These are phyloP conservation scores for Drosophila bocqueti DNA, from an alignment of 1,140 invertebrate genomes.

Conservation along the genomic window DNA sequence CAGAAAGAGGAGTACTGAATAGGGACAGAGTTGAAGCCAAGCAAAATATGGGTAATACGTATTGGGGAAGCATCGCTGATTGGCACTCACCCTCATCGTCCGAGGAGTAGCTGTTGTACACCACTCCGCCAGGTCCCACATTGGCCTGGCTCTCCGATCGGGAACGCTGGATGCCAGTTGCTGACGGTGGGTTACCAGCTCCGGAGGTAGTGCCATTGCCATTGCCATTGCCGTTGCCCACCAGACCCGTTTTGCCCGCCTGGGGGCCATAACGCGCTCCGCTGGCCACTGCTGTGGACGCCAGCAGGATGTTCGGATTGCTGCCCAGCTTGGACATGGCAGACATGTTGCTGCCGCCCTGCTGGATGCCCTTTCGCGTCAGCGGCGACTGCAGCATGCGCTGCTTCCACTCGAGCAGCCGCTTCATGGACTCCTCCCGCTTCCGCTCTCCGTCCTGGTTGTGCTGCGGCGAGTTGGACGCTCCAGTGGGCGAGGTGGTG, in stretches of 20 bases:
- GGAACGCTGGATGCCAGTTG: conserved; percentile 78
- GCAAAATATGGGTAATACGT: conserved; percentile 57
- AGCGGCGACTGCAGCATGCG: conserved; percentile 95
- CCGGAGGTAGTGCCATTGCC: conserved; percentile 57
- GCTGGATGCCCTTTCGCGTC: conserved; percentile 90
- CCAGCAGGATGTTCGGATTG: conserved; percentile 78
- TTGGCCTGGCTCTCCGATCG: conserved; percentile 85
- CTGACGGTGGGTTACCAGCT: not conserved
- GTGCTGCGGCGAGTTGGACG: conserved; percentile 76
- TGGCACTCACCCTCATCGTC: conserved; percentile 92
- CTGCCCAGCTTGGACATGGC: conserved; percentile 85
- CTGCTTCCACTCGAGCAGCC: conserved; percentile 96
- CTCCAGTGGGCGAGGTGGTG: conserved; percentile 63
- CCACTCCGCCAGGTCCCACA: conserved; percentile 86
- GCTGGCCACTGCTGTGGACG: conserved; percentile 81
- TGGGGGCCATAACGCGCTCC: conserved; percentile 83
- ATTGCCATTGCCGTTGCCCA: conserved; percentile 61
- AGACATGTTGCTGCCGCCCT: conserved; percentile 80
- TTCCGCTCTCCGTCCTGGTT: conserved; percentile 88
- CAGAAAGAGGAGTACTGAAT: conserved; percentile 27
- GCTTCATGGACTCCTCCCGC: conserved; percentile 95
- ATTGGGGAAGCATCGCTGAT: conserved; percentile 9
- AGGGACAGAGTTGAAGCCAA: conserved; percentile 69
- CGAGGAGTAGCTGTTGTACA: conserved; percentile 93
- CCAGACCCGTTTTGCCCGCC: conserved; percentile 55